Base-by-base conservation (phyloP, 2,888 invertebrate species). In the Sylvicola cinctus region DNA sequence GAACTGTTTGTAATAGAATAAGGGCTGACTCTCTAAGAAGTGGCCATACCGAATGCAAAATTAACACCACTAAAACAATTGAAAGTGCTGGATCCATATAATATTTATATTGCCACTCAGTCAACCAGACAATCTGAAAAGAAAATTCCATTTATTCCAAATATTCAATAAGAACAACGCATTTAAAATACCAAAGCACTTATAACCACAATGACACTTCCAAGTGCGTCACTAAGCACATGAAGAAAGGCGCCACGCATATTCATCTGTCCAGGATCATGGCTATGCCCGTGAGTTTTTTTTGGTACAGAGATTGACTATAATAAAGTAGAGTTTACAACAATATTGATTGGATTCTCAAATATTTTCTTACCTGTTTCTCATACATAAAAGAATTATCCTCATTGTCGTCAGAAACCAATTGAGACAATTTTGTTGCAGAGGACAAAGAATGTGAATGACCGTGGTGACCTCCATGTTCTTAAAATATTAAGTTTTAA, bases 211-310 rank as follows among this genome's bases (percentile, higher is more conserved):
- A 79, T 71, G 3, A 79, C 68, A 20, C 67, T 50, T 58, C 98
- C 98, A 32, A 99, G 62, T 14, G 96, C 96, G 62, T 98, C 98
- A 32, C 95, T 93, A 26, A 98, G 60, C 4, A 99, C 81, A 54
- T 98, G 98, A 35, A 98, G 65, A 56, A 96, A 98, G n/a, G 96
- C 96, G n/a, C 95, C 98, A 35, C 87, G 74, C 93, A 99, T 98
- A 54, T 98, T 98, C 79, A 98, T 78, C 53, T 91, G 85, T 3
- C 76, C 74, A 1, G 80, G 68, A 49, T 74, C 67, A 44, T 62
- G 63, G 36, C 63, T 59, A 45, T 67, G 66, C 4, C 62, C 61
- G 43, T 69, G 68, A 8, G 55, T 55, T 36, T 63, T 51, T 37
- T 59, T 57, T 31, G 55, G 52, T 31, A 8, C 11, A 8, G 25